Conservation (phyloP, 1,140 invertebrate genomes). For the Drosophila chauvacae region DNA sequence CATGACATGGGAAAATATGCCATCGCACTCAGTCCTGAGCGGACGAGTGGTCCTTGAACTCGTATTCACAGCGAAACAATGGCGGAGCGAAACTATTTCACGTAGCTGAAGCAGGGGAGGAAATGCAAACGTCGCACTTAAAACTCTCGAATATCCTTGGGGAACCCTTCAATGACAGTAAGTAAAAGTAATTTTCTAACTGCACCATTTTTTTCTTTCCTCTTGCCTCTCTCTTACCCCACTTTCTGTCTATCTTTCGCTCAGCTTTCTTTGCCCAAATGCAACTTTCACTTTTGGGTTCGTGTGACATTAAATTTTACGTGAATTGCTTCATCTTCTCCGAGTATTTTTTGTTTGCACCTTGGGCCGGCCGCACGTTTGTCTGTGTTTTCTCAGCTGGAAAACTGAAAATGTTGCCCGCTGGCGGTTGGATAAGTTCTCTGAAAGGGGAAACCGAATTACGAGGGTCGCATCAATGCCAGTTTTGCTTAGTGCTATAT, state of each 20-base stretch:
- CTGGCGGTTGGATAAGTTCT: conserved; percentile 45
- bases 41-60: conserved; percentile 60
- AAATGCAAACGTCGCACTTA: conserved; percentile 69
- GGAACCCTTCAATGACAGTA: conserved; percentile 58
- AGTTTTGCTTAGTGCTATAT: conserved; percentile 29
- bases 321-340: conserved; percentile 55
- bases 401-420: conserved; percentile 65
- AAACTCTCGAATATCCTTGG: conserved; percentile 58
- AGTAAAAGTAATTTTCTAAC: conserved; percentile 80
- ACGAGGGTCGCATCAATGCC: conserved; percentile 40
- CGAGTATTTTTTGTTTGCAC: conserved; percentile 44
- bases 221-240: conserved; percentile 7
- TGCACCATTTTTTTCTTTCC: conserved; percentile 35
- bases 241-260: conserved; percentile 12
- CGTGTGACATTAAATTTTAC: conserved; percentile 70
- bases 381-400: conserved; percentile 58
- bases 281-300: conserved; percentile 72
- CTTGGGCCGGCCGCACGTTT: conserved; percentile 49
- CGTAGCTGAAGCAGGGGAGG: conserved; percentile 32
- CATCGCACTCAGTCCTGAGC: conserved; percentile 8
- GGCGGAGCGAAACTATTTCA: conserved; percentile 51
- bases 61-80: conserved; percentile 51
- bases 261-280: conserved; percentile 29
- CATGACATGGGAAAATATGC: conserved; percentile 35
- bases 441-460: conserved; percentile 44